phyloP scores from a whole-genome alignment of 2,888 invertebrate species.

The Acanthococcus lagerstroemiae region DNA sequence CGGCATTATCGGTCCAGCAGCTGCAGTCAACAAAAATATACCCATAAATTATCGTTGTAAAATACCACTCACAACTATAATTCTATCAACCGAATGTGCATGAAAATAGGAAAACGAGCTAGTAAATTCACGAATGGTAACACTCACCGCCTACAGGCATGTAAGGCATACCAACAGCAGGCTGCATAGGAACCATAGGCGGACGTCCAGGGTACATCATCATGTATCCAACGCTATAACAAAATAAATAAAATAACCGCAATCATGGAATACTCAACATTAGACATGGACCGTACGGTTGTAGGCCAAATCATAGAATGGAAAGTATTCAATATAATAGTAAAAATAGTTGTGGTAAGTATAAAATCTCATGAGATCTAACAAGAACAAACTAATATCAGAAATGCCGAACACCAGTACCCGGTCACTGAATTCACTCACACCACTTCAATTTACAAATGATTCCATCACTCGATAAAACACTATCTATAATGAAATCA shows the following conservation, averaged over 20 bases:
- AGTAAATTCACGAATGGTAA: background rate
- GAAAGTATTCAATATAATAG: background rate
- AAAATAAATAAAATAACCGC: too few relatives aligned
- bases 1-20: conserved; percentile 55
- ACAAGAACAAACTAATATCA: too few relatives aligned
- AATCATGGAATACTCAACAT: too few relatives aligned
- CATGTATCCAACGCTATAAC: conserved; percentile 25
- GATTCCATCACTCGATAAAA: background rate
- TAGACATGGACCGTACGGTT: too few relatives aligned
- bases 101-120: background rate
- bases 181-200: conserved; percentile 56
- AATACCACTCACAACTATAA: too few relatives aligned
- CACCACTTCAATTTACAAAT: too few relatives aligned
- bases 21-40: too few relatives aligned
- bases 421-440: too few relatives aligned
- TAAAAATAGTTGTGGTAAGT: background rate
- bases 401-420: too few relatives aligned
- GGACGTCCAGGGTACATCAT: conserved; percentile 80
- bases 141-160: conserved; percentile 42
- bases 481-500: background rate
- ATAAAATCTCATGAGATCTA: too few relatives aligned
- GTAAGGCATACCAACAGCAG: conserved; percentile 46
- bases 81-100: too few relatives aligned
- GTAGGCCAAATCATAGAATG: background rate
- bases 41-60: too few relatives aligned